phyloP scores from a whole-genome alignment of 2,797 vertebrate species.

The Protosalanx chinensis region DNA sequence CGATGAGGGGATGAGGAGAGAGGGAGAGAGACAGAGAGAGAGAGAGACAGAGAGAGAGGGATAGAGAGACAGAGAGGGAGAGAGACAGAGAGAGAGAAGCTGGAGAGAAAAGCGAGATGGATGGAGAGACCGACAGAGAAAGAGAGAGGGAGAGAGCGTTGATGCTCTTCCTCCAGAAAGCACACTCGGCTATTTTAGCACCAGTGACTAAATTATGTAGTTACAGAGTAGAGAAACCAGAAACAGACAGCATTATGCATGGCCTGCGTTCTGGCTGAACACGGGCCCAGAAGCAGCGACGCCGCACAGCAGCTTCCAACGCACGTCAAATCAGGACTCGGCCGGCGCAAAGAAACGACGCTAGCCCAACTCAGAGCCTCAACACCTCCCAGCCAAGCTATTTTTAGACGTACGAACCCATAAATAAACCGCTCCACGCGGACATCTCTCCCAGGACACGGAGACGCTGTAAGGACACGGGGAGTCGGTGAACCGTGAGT shows the following conservation, averaged over 20 bases:
- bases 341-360: conserved; percentile 61
- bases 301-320: conserved; percentile 41
- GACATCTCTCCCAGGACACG: conserved; percentile 8
- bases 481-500: conserved; percentile 38
- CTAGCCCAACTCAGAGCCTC: conserved; percentile 40
- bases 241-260: conserved; percentile 50
- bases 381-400: conserved; percentile 58
- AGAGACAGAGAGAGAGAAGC: not conserved
- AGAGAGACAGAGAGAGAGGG: not conserved
- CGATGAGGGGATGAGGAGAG: not conserved
- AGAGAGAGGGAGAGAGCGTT: conserved; percentile 33
- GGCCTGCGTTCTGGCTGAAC: conserved; percentile 59
- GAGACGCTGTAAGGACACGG: not conserved
- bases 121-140: not conserved
- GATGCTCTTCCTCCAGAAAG: conserved; percentile 40
- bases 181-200: conserved; percentile 59
- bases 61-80: not conserved
- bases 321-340: conserved; percentile 45
- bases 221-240: not conserved
- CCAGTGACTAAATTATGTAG: conserved; percentile 55
- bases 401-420: conserved; percentile 54
- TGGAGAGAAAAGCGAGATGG: too few relatives aligned
- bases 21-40: not conserved
- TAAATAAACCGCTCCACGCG: conserved; percentile 49
- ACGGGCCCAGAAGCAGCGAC: conserved; percentile 57